Base-by-base conservation (phyloP, 2,888 invertebrate species). In the Nomada lathburiana region DNA sequence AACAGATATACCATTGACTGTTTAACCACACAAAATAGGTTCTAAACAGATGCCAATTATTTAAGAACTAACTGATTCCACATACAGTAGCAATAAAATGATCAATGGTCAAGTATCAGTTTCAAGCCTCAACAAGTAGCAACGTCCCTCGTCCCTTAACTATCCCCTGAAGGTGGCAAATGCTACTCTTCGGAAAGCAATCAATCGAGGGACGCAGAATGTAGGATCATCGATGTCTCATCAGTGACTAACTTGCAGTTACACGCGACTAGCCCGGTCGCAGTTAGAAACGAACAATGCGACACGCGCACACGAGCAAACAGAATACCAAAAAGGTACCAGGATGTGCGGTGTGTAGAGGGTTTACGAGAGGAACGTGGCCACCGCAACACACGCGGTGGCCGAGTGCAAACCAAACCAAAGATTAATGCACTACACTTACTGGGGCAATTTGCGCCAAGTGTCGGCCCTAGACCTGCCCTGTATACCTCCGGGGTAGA, bases 341-440 rank as follows among this genome's bases (percentile, higher is more conserved):
- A 80, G 87, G 89, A 87, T 90, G 75, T 88, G 92, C 89, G 91
- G 91, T 89, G 88, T 92, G 92, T 91, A 92, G 90, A 80, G 90
- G 90, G 88, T 88, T 86, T 87, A 91, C 90, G 91, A 92, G 92
- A 92, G 70, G 36, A 92, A 92, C 90, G 92, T 89, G 88, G 92
- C 92, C 80, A 88, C 88, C 93, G 89, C 93, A 93, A 92, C 93
- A 91, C 93, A 92, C 91, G 91, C 92, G 93, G 90, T 88, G 90
- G 90, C 91, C 90, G 89, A 86, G 89, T 88, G 87, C 90, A 90
- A 90, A 93, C 93, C 92, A 93, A 94, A 93, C 93, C 94, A 94
- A 93, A 94, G 94, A 94, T 94, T 94, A 94, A 93, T 94, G 94
- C 93, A 93, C 91, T 93, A 92, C 93, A 93, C 92, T 93, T 93